Evolutionary conservation across 2,113 vertebrate genomes (phyloP).

Genomic region (Ophthalmolycus amberensis): DNA sequence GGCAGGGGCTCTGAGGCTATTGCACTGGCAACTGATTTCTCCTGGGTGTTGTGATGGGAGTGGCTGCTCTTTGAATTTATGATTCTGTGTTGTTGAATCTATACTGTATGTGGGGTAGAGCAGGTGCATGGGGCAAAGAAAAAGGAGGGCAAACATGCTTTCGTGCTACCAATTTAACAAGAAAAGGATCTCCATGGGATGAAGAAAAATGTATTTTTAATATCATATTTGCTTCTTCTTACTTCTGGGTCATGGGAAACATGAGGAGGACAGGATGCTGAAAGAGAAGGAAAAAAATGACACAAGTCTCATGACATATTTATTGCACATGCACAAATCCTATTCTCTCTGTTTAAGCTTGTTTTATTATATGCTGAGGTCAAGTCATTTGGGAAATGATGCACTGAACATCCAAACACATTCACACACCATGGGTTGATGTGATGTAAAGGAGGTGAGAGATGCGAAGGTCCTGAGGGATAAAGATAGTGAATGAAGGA

Average conservation of each 20-base stretch:
- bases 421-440: neutral
- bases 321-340: constrained; percentile 19
- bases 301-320: constrained; percentile 18
- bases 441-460: constrained; percentile 19
- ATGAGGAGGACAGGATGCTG: neutral
- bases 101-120: neutral
- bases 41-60: constrained; percentile 40
- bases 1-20: constrained; percentile 45
- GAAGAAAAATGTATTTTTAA: neutral
- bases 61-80: constrained; percentile 45
- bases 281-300: neutral
- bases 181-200: neutral
- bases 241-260: neutral
- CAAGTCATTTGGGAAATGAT: constrained; percentile 30
- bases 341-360: neutral
- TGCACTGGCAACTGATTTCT: constrained; percentile 55
- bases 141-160: neutral
- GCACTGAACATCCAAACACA: constrained; percentile 10
- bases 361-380: constrained; percentile 31
- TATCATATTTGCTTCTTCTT: neutral
- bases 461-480: constrained; percentile 9
- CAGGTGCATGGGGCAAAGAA: neutral
- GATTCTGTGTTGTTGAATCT: constrained; percentile 24
- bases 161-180: neutral
- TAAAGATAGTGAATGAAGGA: neutral